Evolutionary conservation across 2,888 invertebrate genomes (phyloP), one percentile per base, ranked within the genome.

Genomic region (Thyatira batis): DNA sequence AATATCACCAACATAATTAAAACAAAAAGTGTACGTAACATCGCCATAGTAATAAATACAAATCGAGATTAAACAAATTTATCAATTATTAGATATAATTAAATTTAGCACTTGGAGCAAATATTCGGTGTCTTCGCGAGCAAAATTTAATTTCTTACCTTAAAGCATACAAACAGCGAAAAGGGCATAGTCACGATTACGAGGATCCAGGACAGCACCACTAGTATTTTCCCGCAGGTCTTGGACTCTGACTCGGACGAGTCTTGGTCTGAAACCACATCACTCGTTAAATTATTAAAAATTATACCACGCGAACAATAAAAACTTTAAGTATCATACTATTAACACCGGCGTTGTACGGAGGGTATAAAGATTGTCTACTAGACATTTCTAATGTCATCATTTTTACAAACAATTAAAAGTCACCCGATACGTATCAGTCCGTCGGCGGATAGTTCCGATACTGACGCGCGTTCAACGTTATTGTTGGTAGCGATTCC

Each of bases 151-250:
- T 4, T 5, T 73, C 93, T 93, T 93, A 98, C 98, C 96, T 98
- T 98, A 82, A 98, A 97, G 84, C 98, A 98, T 54, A 98, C 93
- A 83, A 98, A 95, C 4, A 98, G 93, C 0, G 98, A 98, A 75
- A 98, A 97, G 0, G 98, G 98, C 94, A 98, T 95, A 0, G 98
- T 98, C 33, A 97, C 66, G 20, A 95, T 83, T 30, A 98, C 96
- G 30, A 98, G 80, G 3, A 96, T 80, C 95, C 98, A 97, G 6
- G 98, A 97, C 28, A 98, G 85, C 20, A 93, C 92, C 45, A 97
- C 95, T 46, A 98, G 92, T 58, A 98, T 94, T 85, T 95, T 95
- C 3, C 97, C 98, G 78, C 97, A 98, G 51, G 95, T 93, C 67
- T 96, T 96, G 0, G 93, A 92, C 50, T 95, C 95, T 4, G 93